Percentiles rank a stretch among this genome's conserved stretches.
Conservation (phyloP, 2,888 invertebrate species). For the Callyntrura sp. region DNA sequence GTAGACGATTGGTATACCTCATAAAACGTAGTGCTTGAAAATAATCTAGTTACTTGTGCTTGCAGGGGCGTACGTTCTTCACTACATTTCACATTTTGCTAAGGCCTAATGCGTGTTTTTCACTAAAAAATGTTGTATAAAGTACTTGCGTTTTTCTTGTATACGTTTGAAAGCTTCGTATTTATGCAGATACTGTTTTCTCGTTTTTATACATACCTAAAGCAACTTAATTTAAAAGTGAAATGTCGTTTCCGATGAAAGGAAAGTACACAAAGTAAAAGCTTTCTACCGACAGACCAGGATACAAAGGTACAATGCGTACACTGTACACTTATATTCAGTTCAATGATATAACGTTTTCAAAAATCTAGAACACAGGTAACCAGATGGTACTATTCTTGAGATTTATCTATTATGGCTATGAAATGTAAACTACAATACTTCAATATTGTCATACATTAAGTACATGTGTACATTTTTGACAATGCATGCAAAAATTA, state of each 20-base stretch:
- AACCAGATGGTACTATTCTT: slow-evolving; percentile 76
- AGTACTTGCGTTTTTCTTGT: slow-evolving; percentile 40
- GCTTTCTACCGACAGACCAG: not conserved
- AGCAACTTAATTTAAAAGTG: too few relatives aligned
- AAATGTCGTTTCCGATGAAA: too few relatives aligned
- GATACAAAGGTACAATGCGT: slow-evolving; percentile 45
- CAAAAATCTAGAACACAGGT: slow-evolving; percentile 50
- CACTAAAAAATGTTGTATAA: slow-evolving; percentile 9
- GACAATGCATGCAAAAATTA: slow-evolving; percentile 76
- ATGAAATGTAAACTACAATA: slow-evolving; percentile 22
- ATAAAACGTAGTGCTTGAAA: slow-evolving; percentile 59
- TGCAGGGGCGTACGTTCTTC: slow-evolving; percentile 11
- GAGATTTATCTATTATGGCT: slow-evolving; percentile 75
- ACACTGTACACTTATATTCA: slow-evolving; percentile 10
- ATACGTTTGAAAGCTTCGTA: slow-evolving; percentile 50
- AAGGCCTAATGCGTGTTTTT: slow-evolving; percentile 7
- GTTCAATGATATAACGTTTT: slow-evolving; percentile 43
- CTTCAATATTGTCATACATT: slow-evolving; percentile 23
- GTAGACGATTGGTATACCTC: slow-evolving; percentile 46
- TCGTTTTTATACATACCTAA: not conserved
- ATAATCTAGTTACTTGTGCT: slow-evolving; percentile 65
- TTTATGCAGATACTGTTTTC: not conserved
- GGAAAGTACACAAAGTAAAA: not conserved
- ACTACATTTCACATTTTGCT: not conserved
- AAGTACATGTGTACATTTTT: slow-evolving; percentile 61